Base-by-base conservation (phyloP, 1,140 invertebrate genomes). In the Tetramorium parvispinum region DNA sequence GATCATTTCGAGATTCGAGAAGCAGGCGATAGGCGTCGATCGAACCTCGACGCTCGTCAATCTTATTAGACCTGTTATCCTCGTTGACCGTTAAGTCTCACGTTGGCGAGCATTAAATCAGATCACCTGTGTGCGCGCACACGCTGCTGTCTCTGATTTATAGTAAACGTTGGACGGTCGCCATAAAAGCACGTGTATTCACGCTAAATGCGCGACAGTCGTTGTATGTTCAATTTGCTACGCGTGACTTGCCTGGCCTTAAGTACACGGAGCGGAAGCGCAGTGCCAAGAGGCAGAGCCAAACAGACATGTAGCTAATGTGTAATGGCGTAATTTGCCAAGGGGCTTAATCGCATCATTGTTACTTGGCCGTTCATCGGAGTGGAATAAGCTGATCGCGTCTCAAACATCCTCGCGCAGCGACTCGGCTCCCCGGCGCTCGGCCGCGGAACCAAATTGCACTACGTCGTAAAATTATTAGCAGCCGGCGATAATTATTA, bases 371-470 rank as follows among this genome's bases (percentile, higher is more conserved):
- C 88, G 91, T 93, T 88, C 92, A 94, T 81, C 93, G 89, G 91
- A 89, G 92, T 91, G 93, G 93, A 95, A 95, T 95, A 94, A 95
- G 94, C 94, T 91, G 93, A 95, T 95, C 93, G 92, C 91, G 92
- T 94, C 91, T 93, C 92, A 92, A 92, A 92, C 92, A 87, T 92
- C 87, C 90, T 77, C 73, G 66, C 55, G 57, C 55, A 61, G 43
- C 61, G 61, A 55, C 53, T 73, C 51, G 18, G 71, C 70, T 68
- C 55, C 85, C 85, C 85, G 85, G 57, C 76, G 81, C 85, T 85
- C 76, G 77, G 37, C 88, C 83, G 83, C 73, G 83, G 68, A 88
- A 89, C 75, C 87, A 91, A 92, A 93, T 92, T 92, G 85, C 88
- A 85, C 89, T 89, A 88, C 68, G 73, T 75, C 37, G 76, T 83